A percentile compares a stretch with the other conserved stretches of the same genome.
Conservation (phyloP, 1,140 invertebrate species). For the Penaeus vannamei region DNA sequence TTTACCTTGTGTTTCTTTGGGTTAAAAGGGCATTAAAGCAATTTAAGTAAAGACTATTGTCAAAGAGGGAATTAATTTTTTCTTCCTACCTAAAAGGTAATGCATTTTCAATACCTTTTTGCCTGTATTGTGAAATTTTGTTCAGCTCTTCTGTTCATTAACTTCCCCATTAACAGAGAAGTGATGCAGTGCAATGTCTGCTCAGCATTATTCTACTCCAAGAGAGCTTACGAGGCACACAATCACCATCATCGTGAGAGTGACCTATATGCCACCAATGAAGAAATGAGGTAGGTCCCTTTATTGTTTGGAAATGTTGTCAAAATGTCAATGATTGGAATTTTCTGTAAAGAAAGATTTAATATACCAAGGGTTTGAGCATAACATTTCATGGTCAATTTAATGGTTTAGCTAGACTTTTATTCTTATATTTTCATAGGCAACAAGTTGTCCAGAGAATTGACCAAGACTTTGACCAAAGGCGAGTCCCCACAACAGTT, state of each 20-base stretch:
- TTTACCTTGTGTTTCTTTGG: no score
- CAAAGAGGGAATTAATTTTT: no score
- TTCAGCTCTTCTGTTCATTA: no score
- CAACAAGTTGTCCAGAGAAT: slow-evolving; percentile 75
- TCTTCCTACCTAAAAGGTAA: no score
- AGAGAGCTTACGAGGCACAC: slow-evolving; percentile 79
- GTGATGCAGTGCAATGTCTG: slow-evolving; percentile 76
- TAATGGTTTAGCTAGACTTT: background rate
- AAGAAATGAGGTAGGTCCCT: slow-evolving; percentile 75
- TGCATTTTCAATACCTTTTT: no score
- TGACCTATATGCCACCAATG: slow-evolving; percentile 79
- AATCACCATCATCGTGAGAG: slow-evolving; percentile 77
- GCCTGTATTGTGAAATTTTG: no score
- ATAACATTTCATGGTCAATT: background rate
- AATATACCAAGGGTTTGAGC: background rate
- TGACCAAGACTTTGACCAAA: slow-evolving; percentile 77
- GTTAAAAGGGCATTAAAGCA: no score
- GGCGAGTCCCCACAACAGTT: slow-evolving; percentile 73
- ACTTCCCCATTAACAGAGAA: slow-evolving; percentile 61
- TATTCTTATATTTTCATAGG: slow-evolving; percentile 63
- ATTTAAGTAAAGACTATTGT: no score
- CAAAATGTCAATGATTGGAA: background rate
- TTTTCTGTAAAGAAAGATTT: background rate
- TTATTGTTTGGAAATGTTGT: background rate
- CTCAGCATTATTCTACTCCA: slow-evolving; percentile 79